These are phyloP conservation scores for Catostylus mosaicus DNA, from an alignment of 30 jellyfish, hydroid and myxozoan species.

Conservation along the genomic window DNA sequence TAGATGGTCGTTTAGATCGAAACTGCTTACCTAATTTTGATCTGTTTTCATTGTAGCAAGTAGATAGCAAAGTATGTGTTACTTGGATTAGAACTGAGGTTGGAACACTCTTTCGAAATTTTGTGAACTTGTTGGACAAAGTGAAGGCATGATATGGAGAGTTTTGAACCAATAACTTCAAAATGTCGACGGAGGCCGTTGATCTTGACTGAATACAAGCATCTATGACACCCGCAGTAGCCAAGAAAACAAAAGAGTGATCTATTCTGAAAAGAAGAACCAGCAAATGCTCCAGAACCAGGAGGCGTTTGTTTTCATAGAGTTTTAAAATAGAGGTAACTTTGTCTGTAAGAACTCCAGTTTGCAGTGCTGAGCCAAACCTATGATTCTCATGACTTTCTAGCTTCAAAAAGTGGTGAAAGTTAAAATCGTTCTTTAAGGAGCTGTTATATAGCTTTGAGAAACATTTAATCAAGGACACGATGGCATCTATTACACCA, in stretches of 20 bases:
- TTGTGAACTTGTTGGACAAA: not conserved
- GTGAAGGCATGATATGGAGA: conserved; percentile 18
- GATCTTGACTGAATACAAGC: conserved; percentile 2
- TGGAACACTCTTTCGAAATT: not conserved
- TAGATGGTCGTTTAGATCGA: too few species aligned
- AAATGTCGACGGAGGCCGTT: not conserved
- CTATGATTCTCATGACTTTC: not conserved
- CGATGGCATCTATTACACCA: not conserved
- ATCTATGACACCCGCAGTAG: not conserved
- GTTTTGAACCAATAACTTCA: conserved; percentile 1
- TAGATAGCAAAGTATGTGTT: conserved; percentile 7
- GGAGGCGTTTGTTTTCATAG: not conserved
- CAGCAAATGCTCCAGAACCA: not conserved
- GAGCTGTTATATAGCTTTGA: not conserved
- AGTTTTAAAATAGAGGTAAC: conserved; percentile 10
- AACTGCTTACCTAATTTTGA: conserved; percentile 2
- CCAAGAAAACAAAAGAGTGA: conserved; percentile 7
- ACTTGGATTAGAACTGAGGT: conserved; percentile 4
- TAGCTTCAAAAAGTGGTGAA: not conserved
- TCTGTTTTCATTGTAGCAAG: conserved; percentile 6
- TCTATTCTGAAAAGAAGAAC: not conserved
- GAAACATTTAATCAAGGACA: not conserved
- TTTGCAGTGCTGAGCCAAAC: not conserved
- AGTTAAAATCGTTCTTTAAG: not conserved
- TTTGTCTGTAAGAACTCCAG: not conserved